Conservation (phyloP, 2,113 vertebrate genomes). For the Scomber japonicus region DNA sequence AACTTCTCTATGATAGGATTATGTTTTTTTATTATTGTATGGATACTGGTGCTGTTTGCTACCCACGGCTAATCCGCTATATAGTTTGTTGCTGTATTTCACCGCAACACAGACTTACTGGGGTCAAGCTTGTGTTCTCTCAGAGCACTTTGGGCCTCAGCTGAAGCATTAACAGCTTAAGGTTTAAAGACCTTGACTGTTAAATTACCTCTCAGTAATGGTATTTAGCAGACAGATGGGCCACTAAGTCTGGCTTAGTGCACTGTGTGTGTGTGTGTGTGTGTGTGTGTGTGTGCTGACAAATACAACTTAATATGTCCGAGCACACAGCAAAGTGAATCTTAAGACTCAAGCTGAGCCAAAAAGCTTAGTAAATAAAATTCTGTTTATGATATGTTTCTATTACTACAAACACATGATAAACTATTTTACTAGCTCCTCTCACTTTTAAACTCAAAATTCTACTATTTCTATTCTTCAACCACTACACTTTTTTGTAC, state of each 20-base stretch:
- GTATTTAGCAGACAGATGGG: slow-evolving; percentile 70
- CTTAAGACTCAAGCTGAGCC: background rate
- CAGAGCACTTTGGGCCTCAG: slow-evolving; percentile 45
- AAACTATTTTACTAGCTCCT: background rate
- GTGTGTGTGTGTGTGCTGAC: slow-evolving; percentile 9
- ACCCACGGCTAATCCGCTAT: slow-evolving; percentile 15
- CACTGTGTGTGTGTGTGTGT: slow-evolving; percentile 6
- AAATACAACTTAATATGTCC: slow-evolving; percentile 25
- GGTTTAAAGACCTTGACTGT: slow-evolving; percentile 63
- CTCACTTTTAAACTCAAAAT: background rate
- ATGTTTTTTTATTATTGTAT: slow-evolving; percentile 11
- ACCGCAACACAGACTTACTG: slow-evolving; percentile 17
- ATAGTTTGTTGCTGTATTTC: slow-evolving; percentile 22
- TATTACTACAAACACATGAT: background rate
- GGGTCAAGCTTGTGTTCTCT: slow-evolving; percentile 27
- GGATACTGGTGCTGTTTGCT: slow-evolving; percentile 17
- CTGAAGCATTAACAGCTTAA: slow-evolving; percentile 72
- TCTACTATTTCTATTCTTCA: too few relatives aligned
- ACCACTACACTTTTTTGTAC: too few relatives aligned
- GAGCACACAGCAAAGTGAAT: slow-evolving; percentile 12
- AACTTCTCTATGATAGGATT: slow-evolving; percentile 26
- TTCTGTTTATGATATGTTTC: background rate
- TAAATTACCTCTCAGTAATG: slow-evolving; percentile 71
- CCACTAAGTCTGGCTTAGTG: slow-evolving; percentile 52
- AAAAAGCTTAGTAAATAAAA: background rate